Conservation (phyloP, 2,888 invertebrate genomes). For the Phorcus lineatus region DNA sequence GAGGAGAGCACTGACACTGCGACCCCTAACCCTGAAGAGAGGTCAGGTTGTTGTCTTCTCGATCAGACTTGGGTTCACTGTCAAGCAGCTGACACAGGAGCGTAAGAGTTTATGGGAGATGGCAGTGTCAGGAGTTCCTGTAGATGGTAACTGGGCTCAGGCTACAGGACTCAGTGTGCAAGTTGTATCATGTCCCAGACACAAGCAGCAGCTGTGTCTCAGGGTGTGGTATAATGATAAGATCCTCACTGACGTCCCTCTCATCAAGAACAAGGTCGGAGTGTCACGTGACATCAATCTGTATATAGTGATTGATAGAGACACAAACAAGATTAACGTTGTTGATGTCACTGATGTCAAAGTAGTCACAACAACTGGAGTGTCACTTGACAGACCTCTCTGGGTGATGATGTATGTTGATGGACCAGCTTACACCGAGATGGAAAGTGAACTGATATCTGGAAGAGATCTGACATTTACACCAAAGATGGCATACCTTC, state of each 20-base stretch:
- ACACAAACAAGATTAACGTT: neutral
- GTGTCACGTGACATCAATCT: neutral
- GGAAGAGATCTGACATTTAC: neutral
- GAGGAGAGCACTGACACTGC: neutral
- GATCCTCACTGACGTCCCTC: neutral
- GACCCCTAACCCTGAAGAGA: neutral
- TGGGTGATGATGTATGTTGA: neutral
- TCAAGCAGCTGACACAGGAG: neutral
- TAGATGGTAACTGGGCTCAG: neutral
- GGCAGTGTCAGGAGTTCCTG: neutral
- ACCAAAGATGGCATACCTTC: neutral
- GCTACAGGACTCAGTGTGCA: neutral
- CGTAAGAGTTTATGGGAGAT: neutral
- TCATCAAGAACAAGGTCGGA: neutral
- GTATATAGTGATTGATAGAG: neutral
- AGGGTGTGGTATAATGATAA: neutral
- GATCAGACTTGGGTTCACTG: neutral
- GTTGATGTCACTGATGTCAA: neutral
- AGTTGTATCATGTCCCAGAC: neutral
- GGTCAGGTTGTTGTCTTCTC: neutral
- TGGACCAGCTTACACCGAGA: neutral
- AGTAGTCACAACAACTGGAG: neutral
- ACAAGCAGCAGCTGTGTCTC: neutral
- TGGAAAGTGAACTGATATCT: neutral
- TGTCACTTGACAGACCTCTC: neutral